Evolutionary conservation across 2,797 vertebrate species (phyloP).

Genomic region (Poeciliopsis turneri): DNA sequence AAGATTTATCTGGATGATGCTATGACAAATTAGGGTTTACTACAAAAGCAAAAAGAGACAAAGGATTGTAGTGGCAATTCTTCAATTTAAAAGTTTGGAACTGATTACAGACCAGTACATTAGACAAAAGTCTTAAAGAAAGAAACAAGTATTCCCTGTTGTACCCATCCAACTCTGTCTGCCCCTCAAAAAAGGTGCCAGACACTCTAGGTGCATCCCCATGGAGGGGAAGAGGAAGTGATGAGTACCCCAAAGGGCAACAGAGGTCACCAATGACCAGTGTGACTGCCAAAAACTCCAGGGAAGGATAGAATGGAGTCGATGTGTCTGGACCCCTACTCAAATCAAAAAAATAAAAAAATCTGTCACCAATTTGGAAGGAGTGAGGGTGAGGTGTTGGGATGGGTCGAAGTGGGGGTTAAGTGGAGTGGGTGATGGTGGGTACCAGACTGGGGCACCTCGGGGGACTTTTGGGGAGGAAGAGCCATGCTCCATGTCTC

Average conservation of each 20-base stretch:
- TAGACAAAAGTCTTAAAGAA: slow-evolving; percentile 3
- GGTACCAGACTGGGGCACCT: slow-evolving; percentile 84
- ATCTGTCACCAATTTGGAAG: slow-evolving; percentile 65
- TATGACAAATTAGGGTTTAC: slow-evolving; percentile 23
- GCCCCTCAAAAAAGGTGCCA: slow-evolving; percentile 60
- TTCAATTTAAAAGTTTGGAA: slow-evolving; percentile 38
- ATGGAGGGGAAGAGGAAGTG: slow-evolving; percentile 71
- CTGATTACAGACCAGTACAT: slow-evolving; percentile 8
- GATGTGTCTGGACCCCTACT: slow-evolving; percentile 65
- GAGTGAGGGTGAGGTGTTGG: slow-evolving; percentile 58
- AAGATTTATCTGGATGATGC: slow-evolving; percentile 19
- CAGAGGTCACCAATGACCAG: slow-evolving; percentile 71
- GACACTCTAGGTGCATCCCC: slow-evolving; percentile 59
- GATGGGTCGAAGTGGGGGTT: slow-evolving; percentile 50
- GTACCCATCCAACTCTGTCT: slow-evolving; percentile 32
- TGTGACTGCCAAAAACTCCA: slow-evolving; percentile 69
- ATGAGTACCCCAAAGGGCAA: slow-evolving; percentile 68
- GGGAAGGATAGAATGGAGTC: slow-evolving; percentile 67
- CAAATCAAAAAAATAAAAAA: slow-evolving; percentile 32
- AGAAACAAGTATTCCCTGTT: slow-evolving; percentile 17
- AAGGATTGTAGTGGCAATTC: neutral
- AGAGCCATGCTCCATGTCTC: slow-evolving; percentile 84
- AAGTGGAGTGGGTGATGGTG: slow-evolving; percentile 69
- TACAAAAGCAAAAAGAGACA: slow-evolving; percentile 13
- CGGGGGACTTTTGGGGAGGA: slow-evolving; percentile 83